Conservation (phyloP, 2,888 invertebrate genomes). For the Epinotia nisella region DNA sequence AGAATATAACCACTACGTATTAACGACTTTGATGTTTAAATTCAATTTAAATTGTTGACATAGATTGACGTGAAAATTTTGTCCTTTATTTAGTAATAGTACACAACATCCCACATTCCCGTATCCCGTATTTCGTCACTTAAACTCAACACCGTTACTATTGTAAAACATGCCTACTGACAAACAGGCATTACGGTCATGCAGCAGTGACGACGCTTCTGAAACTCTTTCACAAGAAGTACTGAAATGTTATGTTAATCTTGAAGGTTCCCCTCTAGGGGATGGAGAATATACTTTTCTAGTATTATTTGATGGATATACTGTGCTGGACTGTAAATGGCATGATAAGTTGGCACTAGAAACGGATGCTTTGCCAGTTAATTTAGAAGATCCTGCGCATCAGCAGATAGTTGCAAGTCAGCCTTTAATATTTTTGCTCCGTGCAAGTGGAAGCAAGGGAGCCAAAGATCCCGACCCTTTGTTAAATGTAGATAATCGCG, state of each 20-base stretch:
- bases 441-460: constrained; percentile 59
- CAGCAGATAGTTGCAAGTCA: constrained; percentile 60
- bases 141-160: too few relatives aligned
- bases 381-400: constrained; percentile 59
- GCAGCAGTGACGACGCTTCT: not conserved
- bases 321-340: constrained; percentile 67
- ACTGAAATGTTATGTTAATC: constrained; percentile 52
- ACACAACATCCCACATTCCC: too few relatives aligned
- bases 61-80: too few relatives aligned
- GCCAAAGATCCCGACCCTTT: constrained; percentile 69
- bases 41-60: too few relatives aligned
- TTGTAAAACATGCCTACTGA: too few relatives aligned
- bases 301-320: constrained; percentile 61
- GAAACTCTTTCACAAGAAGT: constrained; percentile 49
- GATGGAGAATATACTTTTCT: constrained; percentile 62
- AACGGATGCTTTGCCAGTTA: constrained; percentile 55
- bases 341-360: constrained; percentile 50
- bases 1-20: too few relatives aligned
- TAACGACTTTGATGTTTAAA: too few relatives aligned
- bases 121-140: too few relatives aligned
- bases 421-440: constrained; percentile 71
- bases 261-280: constrained; percentile 59
- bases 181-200: not conserved
- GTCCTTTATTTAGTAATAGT: too few relatives aligned
- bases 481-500: constrained; percentile 65